These are phyloP conservation scores for Notospermus geniculatus DNA, from an alignment of 1,140 invertebrate genomes.

Conservation along the genomic window DNA sequence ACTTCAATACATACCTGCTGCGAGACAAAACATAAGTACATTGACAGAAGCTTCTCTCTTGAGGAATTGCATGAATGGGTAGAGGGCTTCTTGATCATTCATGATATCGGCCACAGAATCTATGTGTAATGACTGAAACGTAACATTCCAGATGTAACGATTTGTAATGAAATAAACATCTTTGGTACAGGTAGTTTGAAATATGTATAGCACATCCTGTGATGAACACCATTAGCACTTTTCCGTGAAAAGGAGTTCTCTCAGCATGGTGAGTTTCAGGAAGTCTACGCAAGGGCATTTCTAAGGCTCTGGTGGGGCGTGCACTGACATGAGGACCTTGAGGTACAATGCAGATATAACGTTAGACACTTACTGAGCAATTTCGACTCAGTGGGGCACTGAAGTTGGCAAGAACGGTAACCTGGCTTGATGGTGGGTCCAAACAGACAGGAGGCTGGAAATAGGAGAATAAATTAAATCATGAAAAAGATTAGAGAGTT, in stretches of 20 bases:
- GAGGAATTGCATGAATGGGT: slow-evolving; percentile 82
- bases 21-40: slow-evolving; percentile 80
- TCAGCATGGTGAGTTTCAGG: no score
- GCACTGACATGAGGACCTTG: no score
- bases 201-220: no score
- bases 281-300: no score
- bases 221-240: no score
- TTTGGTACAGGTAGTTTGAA: no score
- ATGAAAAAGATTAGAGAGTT: no score
- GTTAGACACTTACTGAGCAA: slow-evolving; percentile 17
- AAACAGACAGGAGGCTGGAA: slow-evolving; percentile 41
- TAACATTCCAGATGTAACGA: no score
- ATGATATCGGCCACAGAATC: not conserved
- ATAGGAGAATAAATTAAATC: slow-evolving; percentile 10
- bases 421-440: slow-evolving; percentile 37
- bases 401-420: slow-evolving; percentile 45
- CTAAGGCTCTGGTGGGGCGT: no score
- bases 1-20: slow-evolving; percentile 72
- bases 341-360: no score
- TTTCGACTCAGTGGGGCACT: slow-evolving; percentile 29
- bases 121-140: slow-evolving; percentile 2
- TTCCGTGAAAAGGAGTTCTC: no score
- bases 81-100: slow-evolving; percentile 68
- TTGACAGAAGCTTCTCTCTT: slow-evolving; percentile 77
- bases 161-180: no score